Evolutionary conservation across 1,140 invertebrate species (phyloP).

Genomic region (Harpegnathos saltator): DNA sequence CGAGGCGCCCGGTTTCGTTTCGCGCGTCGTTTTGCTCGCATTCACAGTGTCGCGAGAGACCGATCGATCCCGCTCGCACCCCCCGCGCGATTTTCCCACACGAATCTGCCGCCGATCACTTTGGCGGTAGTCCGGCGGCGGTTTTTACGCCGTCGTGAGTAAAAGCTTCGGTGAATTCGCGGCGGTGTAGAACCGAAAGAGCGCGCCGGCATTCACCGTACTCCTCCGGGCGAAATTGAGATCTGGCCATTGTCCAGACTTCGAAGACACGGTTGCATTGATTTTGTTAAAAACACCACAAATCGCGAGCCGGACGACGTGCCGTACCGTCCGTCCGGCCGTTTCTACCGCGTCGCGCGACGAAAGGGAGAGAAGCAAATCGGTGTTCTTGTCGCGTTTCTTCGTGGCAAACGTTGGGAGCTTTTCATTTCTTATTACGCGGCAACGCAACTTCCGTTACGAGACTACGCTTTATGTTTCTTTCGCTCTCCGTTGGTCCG

Average conservation of each 20-base stretch:
- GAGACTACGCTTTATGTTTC: slow-evolving; percentile 37
- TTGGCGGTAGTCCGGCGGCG: slow-evolving; percentile 54
- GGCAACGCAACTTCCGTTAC: slow-evolving; percentile 22
- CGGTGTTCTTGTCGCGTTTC: slow-evolving; percentile 18
- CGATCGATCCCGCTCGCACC: neutral
- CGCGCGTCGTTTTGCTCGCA: no score
- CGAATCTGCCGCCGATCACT: slow-evolving; percentile 52
- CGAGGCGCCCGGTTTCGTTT: no score
- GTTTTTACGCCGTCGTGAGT: slow-evolving; percentile 61
- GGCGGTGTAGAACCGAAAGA: slow-evolving; percentile 43
- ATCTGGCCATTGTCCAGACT: slow-evolving; percentile 70
- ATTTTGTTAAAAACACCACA: slow-evolving; percentile 67
- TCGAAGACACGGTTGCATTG: slow-evolving; percentile 61
- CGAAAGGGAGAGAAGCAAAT: slow-evolving; percentile 12
- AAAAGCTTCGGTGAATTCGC: slow-evolving; percentile 68
- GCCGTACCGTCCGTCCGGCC: neutral
- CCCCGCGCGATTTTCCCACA: neutral
- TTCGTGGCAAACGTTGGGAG: neutral
- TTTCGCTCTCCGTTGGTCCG: neutral
- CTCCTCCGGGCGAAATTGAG: slow-evolving; percentile 52
- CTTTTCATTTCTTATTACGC: slow-evolving; percentile 49
- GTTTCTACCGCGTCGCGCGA: neutral
- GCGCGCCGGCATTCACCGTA: slow-evolving; percentile 43
- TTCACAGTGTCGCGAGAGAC: neutral
- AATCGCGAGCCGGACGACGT: slow-evolving; percentile 48